Evolutionary conservation across 2,113 vertebrate genomes (phyloP).

Genomic region (Malurus cyaneus): DNA sequence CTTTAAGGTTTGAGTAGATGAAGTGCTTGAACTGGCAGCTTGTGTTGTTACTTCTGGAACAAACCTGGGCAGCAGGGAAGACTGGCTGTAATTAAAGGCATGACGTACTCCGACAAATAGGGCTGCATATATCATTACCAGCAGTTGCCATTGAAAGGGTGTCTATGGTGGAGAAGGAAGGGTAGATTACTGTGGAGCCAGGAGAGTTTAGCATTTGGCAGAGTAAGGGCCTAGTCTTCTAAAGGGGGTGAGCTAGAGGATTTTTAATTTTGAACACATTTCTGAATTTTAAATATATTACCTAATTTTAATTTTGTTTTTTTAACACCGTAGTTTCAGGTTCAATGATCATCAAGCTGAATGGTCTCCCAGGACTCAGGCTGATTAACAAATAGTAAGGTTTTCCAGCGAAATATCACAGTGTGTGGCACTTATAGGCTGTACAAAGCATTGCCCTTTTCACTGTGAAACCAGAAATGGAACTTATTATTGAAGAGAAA

Average conservation of each 20-base stretch:
- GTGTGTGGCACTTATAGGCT: background rate
- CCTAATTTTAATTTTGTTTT: background rate
- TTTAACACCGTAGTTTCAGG: background rate
- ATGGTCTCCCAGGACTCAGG: background rate
- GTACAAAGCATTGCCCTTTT: background rate
- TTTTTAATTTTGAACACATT: background rate
- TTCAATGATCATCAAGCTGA: background rate
- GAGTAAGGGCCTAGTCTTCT: background rate
- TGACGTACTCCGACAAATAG: background rate
- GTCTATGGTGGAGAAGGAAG: background rate
- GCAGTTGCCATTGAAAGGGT: background rate
- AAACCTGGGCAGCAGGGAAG: background rate
- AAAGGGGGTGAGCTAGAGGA: background rate
- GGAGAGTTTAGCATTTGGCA: background rate
- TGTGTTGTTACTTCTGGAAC: slow-evolving; percentile 30
- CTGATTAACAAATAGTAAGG: background rate
- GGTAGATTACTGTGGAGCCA: background rate
- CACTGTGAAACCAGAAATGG: background rate
- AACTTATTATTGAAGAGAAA: background rate
- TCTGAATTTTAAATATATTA: background rate
- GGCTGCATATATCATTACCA: background rate
- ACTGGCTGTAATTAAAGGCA: slow-evolving; percentile 1
- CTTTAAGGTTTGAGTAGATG: background rate
- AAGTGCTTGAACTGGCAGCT: slow-evolving; percentile 47
- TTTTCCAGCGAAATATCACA: background rate